Evolutionary conservation across 2,888 invertebrate species (phyloP).

Genomic region (Nineta flava): DNA sequence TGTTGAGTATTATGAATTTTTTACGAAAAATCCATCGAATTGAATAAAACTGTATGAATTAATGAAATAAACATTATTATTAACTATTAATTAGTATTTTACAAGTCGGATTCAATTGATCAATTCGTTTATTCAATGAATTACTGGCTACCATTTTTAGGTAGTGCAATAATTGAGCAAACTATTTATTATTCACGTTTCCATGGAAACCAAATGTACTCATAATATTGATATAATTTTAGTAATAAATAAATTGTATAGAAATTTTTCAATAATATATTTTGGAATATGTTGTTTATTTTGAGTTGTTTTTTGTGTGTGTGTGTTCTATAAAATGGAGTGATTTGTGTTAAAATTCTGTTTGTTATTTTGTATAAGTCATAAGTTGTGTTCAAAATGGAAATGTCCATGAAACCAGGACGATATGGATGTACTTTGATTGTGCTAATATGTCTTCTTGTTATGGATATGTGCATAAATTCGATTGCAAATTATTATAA

Average conservation of each 20-base stretch:
- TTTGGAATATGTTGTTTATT: not conserved
- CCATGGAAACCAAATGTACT: slow-evolving; percentile 1
- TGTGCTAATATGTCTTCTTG: slow-evolving; percentile 22
- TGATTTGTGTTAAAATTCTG: not conserved
- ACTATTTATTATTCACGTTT: not conserved
- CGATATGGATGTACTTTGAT: slow-evolving; percentile 21
- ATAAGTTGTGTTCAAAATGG: too few species aligned
- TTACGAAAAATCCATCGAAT: too few species aligned
- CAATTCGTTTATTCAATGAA: not conserved
- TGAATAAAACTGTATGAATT: too few species aligned
- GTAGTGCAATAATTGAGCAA: not conserved
- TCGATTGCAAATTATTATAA: slow-evolving; percentile 23
- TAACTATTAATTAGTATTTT: too few species aligned
- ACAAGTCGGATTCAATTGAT: too few species aligned
- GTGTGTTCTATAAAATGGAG: not conserved
- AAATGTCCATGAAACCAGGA: slow-evolving; percentile 6
- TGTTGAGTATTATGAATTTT: not conserved
- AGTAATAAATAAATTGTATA: not conserved
- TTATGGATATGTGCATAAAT: slow-evolving; percentile 24
- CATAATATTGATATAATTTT: not conserved
- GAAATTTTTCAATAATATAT: not conserved
- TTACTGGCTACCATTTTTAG: not conserved
- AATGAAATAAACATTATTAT: too few species aligned
- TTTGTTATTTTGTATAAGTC: not conserved
- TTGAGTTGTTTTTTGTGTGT: not conserved